phyloP scores from a whole-genome alignment of 2,888 invertebrate genomes.

The Ceraclea dissimilis region DNA sequence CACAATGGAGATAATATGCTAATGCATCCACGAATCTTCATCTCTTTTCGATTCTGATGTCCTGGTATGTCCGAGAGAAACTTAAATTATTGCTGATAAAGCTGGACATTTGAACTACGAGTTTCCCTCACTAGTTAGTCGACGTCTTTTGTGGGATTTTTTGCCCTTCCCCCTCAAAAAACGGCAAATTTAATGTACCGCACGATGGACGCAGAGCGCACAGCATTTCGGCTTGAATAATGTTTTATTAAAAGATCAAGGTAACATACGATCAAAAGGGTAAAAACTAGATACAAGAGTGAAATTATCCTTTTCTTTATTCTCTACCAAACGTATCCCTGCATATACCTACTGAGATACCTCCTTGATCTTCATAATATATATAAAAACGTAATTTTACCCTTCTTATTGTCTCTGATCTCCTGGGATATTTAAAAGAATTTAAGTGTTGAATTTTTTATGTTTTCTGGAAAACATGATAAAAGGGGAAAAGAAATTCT shows the following conservation, averaged over 20 bases:
- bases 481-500: too few relatives aligned
- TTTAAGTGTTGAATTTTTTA: constrained; percentile 24
- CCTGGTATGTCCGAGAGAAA: background rate
- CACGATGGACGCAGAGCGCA: constrained; percentile 5
- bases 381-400: constrained; percentile 22
- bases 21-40: constrained; percentile 6
- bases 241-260: too few relatives aligned
- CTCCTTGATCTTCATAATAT: constrained; percentile 22
- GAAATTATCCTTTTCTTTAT: constrained; percentile 17
- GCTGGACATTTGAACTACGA: constrained; percentile 9
- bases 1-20: constrained; percentile 10
- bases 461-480: background rate
- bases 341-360: too few relatives aligned
- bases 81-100: constrained; percentile 21
- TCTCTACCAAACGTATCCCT: too few relatives aligned
- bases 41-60: constrained; percentile 5
- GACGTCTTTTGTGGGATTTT: constrained; percentile 4
- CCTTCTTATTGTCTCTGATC: constrained; percentile 22
- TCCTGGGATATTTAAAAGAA: constrained; percentile 22
- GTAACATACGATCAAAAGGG: constrained; percentile 10
- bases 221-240: too few relatives aligned
- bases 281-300: background rate
- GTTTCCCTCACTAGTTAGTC: constrained; percentile 14
- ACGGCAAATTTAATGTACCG: constrained; percentile 10
- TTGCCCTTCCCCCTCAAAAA: constrained; percentile 16